These are phyloP conservation scores for Aporrectodea caliginosa DNA, from an alignment of 1,140 invertebrate genomes.

Conservation along the genomic window DNA sequence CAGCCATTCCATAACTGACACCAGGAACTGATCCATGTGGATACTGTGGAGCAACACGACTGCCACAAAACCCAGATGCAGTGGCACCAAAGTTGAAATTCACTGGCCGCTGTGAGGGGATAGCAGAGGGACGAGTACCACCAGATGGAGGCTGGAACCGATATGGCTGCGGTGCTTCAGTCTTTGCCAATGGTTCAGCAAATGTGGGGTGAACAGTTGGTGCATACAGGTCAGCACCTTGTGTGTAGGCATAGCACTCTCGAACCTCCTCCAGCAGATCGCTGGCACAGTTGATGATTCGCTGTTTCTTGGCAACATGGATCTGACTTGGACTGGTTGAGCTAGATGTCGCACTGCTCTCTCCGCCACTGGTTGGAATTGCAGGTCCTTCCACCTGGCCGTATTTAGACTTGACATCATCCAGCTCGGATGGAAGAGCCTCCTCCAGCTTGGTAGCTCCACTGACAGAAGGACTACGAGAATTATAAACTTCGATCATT, in stretches of 20 bases:
- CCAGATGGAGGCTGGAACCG: neutral
- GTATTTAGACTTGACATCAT: neutral
- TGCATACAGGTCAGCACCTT: conserved; percentile 22
- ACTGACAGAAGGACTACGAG: neutral
- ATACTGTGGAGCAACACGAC: neutral
- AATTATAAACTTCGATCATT: no score
- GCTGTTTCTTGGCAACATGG: conserved; percentile 28
- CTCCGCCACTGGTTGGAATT: conserved; percentile 1
- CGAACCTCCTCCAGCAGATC: conserved; percentile 31
- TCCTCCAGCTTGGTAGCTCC: conserved; percentile 13
- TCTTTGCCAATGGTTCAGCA: neutral
- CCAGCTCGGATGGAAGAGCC: conserved; percentile 14
- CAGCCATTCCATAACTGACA: neutral
- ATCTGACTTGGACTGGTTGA: conserved; percentile 15
- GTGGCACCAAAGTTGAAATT: conserved; percentile 3
- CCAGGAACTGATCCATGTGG: neutral
- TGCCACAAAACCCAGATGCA: neutral
- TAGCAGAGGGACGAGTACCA: neutral
- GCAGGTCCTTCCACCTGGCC: neutral
- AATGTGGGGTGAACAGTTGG: neutral
- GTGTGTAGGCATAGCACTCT: conserved; percentile 22
- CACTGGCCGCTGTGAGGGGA: neutral
- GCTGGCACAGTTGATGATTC: conserved; percentile 25
- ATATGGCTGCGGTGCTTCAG: neutral
- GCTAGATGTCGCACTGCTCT: conserved; percentile 1